These are phyloP conservation scores for Pycnonotus jocosus DNA, from an alignment of 2,113 vertebrate genomes.

Conservation along the genomic window DNA sequence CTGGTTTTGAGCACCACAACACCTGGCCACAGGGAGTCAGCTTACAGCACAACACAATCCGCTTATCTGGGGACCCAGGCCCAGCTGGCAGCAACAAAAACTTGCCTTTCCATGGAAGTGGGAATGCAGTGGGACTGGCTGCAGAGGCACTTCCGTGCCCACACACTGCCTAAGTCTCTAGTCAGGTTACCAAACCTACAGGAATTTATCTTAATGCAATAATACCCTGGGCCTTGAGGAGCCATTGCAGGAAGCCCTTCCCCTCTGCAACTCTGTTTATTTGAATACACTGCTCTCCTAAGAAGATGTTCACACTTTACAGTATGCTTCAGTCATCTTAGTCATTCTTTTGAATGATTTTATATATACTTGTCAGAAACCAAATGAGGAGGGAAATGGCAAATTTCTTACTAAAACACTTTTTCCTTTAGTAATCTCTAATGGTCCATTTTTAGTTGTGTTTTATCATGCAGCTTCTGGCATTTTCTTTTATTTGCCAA, in stretches of 20 bases:
- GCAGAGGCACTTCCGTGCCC: neutral
- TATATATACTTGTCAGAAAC: neutral
- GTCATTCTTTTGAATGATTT: neutral
- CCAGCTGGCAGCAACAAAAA: neutral
- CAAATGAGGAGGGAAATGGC: neutral
- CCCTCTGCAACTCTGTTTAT: neutral
- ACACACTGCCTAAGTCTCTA: accelerated
- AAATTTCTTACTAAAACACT: neutral
- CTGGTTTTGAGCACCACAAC: neutral
- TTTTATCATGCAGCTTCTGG: neutral
- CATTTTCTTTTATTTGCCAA: neutral
- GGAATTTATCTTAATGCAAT: neutral
- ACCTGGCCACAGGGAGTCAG: neutral
- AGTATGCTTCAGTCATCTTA: neutral
- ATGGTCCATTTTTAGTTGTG: neutral
- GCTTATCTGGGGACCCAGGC: neutral
- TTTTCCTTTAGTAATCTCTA: neutral
- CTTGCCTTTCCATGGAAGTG: neutral
- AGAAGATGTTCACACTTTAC: neutral
- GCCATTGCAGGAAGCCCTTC: neutral
- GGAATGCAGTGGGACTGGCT: too few species aligned
- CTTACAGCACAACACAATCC: neutral
- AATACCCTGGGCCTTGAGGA: neutral
- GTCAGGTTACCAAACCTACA: neutral
- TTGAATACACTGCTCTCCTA: neutral